phyloP scores from a whole-genome alignment of 2,888 invertebrate species.

The Adela reaumurella region DNA sequence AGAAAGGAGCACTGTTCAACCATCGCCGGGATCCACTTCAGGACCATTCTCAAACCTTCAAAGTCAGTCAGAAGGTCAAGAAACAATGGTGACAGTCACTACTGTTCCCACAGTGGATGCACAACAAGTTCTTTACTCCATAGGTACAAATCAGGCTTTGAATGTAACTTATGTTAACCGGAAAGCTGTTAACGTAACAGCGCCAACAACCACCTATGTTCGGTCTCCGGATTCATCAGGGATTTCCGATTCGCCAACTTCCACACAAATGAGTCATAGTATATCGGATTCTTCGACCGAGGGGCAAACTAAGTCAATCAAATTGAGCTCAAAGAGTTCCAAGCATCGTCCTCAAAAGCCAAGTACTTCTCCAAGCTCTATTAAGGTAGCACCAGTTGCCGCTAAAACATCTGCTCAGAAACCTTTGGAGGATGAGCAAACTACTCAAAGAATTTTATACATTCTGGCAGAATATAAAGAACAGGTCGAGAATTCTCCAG shows the following conservation, averaged over 20 bases:
- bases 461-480: constrained; percentile 78
- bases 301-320: constrained; percentile 25
- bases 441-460: constrained; percentile 74
- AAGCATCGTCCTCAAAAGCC: constrained; percentile 53
- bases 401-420: constrained; percentile 59
- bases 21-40: constrained; percentile 13
- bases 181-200: constrained; percentile 33
- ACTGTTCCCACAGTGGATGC: constrained; percentile 10
- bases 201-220: constrained; percentile 29
- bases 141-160: constrained; percentile 13
- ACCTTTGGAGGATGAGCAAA: constrained; percentile 77
- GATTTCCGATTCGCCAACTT: constrained; percentile 30
- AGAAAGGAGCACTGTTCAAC: constrained; percentile 66
- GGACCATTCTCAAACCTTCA: background rate
- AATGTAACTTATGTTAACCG: constrained; percentile 25
- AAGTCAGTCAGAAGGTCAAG: constrained; percentile 10
- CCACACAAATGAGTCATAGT: constrained; percentile 27
- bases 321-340: constrained; percentile 32
- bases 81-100: constrained; percentile 2
- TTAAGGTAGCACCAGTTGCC: constrained; percentile 64
- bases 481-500: constrained; percentile 74
- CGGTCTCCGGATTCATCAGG: constrained; percentile 43
- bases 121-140: constrained; percentile 34
- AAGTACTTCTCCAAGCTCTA: constrained; percentile 53
- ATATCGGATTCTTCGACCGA: constrained; percentile 26